A percentile compares a stretch with the other conserved stretches of the same genome.
Evolutionary conservation across 2,888 invertebrate genomes (phyloP).

Genomic region (Lochmaea crataegi): DNA sequence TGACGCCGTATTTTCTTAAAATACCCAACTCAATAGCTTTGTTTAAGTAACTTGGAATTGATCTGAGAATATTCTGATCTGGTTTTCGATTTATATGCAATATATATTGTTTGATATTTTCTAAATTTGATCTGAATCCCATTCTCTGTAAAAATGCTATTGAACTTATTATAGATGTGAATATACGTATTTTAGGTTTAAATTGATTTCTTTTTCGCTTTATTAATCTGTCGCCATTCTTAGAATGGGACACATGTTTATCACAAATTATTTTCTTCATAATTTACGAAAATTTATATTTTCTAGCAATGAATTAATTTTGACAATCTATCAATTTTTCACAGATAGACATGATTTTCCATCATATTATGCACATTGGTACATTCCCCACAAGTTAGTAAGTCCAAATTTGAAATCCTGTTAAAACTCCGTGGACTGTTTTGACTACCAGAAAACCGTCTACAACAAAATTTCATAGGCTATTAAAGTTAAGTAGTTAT

Average conservation of each 20-base stretch:
- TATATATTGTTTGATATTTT: slow-evolving; percentile 48
- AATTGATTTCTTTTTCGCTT: slow-evolving; percentile 32
- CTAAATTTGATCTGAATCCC: slow-evolving; percentile 39
- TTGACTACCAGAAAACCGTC: too few relatives aligned
- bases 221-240: not conserved
- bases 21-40: slow-evolving; percentile 50
- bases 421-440: too few relatives aligned
- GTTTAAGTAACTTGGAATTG: slow-evolving; percentile 43
- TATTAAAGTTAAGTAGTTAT: too few relatives aligned
- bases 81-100: slow-evolving; percentile 43
- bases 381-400: too few relatives aligned
- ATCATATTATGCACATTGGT: too few relatives aligned
- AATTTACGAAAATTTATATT: not conserved
- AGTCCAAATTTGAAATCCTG: too few relatives aligned
- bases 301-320: not conserved
- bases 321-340: slow-evolving; percentile 6
- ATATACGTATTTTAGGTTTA: slow-evolving; percentile 47
- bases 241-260: not conserved
- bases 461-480: too few relatives aligned
- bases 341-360: not conserved
- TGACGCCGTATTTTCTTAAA: slow-evolving; percentile 43
- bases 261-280: slow-evolving; percentile 1
- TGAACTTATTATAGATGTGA: slow-evolving; percentile 46
- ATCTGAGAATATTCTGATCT: slow-evolving; percentile 31
- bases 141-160: slow-evolving; percentile 49